These are phyloP conservation scores for Grammomys surdaster DNA, from an alignment of 2,113 vertebrate species.

Conservation along the genomic window DNA sequence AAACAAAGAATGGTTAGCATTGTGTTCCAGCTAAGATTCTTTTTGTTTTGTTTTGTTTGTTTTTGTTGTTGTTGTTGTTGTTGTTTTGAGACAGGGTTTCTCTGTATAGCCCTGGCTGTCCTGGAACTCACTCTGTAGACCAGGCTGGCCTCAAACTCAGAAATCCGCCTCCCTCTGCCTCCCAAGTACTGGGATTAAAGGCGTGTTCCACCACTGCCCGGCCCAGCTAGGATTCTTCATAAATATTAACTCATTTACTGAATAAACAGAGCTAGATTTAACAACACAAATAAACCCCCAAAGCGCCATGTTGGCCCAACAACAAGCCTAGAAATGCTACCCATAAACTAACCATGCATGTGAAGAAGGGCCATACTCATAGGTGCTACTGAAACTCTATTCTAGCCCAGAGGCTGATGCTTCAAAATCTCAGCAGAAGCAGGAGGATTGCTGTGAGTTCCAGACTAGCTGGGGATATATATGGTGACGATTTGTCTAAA, in stretches of 20 bases:
- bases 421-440: neutral
- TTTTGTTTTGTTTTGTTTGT: neutral
- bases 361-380: neutral
- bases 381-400: neutral
- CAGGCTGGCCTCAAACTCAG: too few species aligned
- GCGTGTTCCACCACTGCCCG: too few species aligned
- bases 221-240: neutral
- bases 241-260: neutral
- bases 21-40: neutral
- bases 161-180: too few species aligned
- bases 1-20: neutral
- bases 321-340: neutral
- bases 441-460: neutral
- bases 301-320: neutral
- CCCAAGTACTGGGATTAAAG: too few species aligned
- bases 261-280: constrained; percentile 23
- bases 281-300: neutral
- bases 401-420: neutral
- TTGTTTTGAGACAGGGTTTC: too few species aligned
- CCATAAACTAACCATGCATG: neutral
- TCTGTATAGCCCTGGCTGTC: too few species aligned
- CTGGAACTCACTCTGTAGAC: too few species aligned
- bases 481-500: constrained; percentile 1
- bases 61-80: too few species aligned
- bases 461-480: neutral